These are phyloP conservation scores for Stictocephala bisonia DNA, from an alignment of 2,888 invertebrate genomes.

Conservation along the genomic window DNA sequence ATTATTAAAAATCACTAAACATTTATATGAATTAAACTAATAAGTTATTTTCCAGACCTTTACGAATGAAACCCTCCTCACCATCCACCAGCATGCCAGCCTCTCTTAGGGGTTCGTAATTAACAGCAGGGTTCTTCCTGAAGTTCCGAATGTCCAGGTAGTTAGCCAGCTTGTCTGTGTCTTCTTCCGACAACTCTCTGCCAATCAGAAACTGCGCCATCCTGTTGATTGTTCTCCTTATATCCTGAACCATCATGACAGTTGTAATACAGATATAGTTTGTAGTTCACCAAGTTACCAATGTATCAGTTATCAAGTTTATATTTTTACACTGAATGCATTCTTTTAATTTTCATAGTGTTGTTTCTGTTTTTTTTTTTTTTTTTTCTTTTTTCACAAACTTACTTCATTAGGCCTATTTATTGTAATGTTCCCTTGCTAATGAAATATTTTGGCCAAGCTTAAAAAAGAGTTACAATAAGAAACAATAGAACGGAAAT, in stretches of 20 bases:
- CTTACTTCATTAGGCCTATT: too few relatives aligned
- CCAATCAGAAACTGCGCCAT: conserved; percentile 74
- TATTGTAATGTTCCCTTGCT: too few relatives aligned
- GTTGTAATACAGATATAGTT: neutral
- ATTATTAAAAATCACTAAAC: neutral
- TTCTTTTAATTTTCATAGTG: too few relatives aligned
- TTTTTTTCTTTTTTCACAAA: too few relatives aligned
- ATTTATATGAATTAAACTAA: neutral
- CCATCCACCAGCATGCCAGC: conserved; percentile 57
- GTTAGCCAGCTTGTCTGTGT: conserved; percentile 63
- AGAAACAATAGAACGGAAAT: too few relatives aligned
- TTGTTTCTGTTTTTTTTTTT: too few relatives aligned
- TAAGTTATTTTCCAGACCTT: conserved; percentile 58
- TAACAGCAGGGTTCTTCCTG: conserved; percentile 68
- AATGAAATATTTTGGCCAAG: too few relatives aligned
- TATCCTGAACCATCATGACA: conserved; percentile 67
- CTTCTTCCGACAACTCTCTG: conserved; percentile 62
- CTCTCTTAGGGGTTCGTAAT: conserved; percentile 61
- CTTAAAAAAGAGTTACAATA: too few relatives aligned
- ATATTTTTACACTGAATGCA: too few relatives aligned
- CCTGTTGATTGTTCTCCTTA: conserved; percentile 69
- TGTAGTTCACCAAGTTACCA: conserved; percentile 38
- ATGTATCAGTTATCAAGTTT: conserved; percentile 8
- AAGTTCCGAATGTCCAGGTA: conserved; percentile 68
- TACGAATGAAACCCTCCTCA: conserved; percentile 59